Conservation (phyloP, 2,888 invertebrate species). For the Artemia sinica region DNA sequence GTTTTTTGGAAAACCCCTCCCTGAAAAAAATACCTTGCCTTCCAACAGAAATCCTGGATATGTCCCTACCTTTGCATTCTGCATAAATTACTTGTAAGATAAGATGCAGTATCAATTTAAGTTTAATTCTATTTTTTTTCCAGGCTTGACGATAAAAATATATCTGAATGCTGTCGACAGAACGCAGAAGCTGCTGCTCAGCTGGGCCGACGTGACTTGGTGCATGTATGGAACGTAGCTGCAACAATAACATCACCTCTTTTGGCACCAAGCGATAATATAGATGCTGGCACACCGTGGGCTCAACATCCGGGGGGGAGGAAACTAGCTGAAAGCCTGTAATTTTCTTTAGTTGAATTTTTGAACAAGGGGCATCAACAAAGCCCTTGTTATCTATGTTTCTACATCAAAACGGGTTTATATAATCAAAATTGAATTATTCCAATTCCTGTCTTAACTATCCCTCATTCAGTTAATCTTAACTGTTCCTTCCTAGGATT, state of each 20-base stretch:
- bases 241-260: slow-evolving; percentile 41
- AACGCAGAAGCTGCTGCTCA: slow-evolving; percentile 59
- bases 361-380: no score
- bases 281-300: slow-evolving; percentile 56
- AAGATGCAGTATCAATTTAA: slow-evolving; percentile 16
- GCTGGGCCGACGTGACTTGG: slow-evolving; percentile 56
- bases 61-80: slow-evolving; percentile 25
- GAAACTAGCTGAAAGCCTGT: slow-evolving; percentile 52
- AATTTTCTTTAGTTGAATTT: slow-evolving; percentile 29
- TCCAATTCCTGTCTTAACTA: no score
- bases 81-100: slow-evolving; percentile 33
- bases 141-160: slow-evolving; percentile 33
- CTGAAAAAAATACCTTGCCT: background rate
- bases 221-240: slow-evolving; percentile 72
- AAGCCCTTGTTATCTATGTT: no score
- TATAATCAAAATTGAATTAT: no score
- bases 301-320: slow-evolving; percentile 69
- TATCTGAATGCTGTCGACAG: slow-evolving; percentile 51
- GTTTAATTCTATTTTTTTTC: slow-evolving; percentile 18
- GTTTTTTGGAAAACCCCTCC: background rate
- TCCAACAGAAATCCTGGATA: background rate
- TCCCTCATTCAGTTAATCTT: no score
- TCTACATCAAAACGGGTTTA: no score
- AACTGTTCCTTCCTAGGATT: no score
- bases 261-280: slow-evolving; percentile 31